Evolutionary conservation across 2,888 invertebrate species (phyloP).

Genomic region (Aricia artaxerxes): DNA sequence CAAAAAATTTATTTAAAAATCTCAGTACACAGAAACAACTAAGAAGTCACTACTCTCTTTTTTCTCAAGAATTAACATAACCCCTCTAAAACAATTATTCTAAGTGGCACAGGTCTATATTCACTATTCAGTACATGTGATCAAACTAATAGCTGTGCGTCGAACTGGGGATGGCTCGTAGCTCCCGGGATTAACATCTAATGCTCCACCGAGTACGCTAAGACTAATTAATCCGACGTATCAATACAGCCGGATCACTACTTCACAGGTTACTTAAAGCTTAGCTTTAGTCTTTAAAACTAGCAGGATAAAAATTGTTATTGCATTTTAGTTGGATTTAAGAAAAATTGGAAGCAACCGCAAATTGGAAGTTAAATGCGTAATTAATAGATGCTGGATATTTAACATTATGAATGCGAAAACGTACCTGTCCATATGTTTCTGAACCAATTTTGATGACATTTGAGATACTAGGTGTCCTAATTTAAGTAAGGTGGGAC

Average conservation of each 20-base stretch:
- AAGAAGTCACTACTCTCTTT: no score
- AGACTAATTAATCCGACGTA: constrained; percentile 10
- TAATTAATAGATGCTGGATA: no score
- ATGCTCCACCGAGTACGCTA: constrained; percentile 4
- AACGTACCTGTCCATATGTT: no score
- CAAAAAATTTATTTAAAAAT: no score
- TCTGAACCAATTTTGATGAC: no score
- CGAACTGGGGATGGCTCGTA: constrained; percentile 9
- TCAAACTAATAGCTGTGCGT: constrained; percentile 19
- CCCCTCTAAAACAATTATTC: not conserved
- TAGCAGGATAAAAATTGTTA: not conserved
- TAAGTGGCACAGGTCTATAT: constrained; percentile 4
- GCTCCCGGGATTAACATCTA: constrained; percentile 21
- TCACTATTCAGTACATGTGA: constrained; percentile 15
- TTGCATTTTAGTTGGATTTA: not conserved
- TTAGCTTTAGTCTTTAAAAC: not conserved
- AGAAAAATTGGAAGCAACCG: no score
- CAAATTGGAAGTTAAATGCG: no score
- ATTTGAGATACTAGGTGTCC: no score
- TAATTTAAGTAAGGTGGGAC: no score
- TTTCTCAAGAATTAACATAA: no score
- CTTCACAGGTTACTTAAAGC: not conserved
- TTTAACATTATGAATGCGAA: no score
- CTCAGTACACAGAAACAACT: no score
- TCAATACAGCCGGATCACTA: not conserved